A percentile compares a stretch with the other conserved stretches of the same genome.
Evolutionary conservation across 2,888 invertebrate species (phyloP).

Genomic region (Congeria kusceri): DNA sequence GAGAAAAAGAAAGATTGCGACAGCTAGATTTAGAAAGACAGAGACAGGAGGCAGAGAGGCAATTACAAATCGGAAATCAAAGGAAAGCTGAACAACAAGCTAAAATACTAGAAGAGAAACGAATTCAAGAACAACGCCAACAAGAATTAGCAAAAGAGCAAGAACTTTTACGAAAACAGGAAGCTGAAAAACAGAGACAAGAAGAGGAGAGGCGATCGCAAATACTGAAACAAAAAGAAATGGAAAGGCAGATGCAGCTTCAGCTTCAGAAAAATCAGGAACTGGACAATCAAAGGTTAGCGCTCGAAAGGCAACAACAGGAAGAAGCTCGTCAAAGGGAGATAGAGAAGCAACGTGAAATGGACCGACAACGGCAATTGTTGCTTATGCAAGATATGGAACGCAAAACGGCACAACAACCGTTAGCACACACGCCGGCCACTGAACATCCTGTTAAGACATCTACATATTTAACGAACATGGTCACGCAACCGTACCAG

Average conservation of each 20-base stretch:
- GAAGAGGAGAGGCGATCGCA: constrained; percentile 14
- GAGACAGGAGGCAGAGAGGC: constrained; percentile 24
- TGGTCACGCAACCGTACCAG: background rate
- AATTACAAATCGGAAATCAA: constrained; percentile 1
- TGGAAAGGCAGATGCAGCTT: constrained; percentile 24
- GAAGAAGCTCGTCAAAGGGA: constrained; percentile 23
- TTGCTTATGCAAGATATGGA: constrained; percentile 16
- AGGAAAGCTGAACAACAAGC: constrained; percentile 6
- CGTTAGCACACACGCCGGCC: too few species aligned
- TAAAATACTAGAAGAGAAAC: constrained; percentile 3
- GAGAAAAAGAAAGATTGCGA: constrained; percentile 12
- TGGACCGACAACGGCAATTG: constrained; percentile 28
- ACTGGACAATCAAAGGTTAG: constrained; percentile 13
- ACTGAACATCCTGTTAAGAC: too few species aligned
- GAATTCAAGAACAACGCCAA: background rate
- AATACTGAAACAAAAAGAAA: constrained; percentile 35
- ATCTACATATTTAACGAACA: background rate
- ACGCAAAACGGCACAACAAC: background rate
- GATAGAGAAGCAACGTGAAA: constrained; percentile 23
- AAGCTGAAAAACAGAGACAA: constrained; percentile 10
- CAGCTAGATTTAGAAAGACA: constrained; percentile 27
- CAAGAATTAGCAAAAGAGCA: constrained; percentile 27
- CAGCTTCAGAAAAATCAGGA: constrained; percentile 27
- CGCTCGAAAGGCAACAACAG: constrained; percentile 26
- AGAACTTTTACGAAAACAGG: constrained; percentile 15